These are phyloP conservation scores for Pleuronectes platessa DNA, from an alignment of 2,113 vertebrate species.

Conservation along the genomic window DNA sequence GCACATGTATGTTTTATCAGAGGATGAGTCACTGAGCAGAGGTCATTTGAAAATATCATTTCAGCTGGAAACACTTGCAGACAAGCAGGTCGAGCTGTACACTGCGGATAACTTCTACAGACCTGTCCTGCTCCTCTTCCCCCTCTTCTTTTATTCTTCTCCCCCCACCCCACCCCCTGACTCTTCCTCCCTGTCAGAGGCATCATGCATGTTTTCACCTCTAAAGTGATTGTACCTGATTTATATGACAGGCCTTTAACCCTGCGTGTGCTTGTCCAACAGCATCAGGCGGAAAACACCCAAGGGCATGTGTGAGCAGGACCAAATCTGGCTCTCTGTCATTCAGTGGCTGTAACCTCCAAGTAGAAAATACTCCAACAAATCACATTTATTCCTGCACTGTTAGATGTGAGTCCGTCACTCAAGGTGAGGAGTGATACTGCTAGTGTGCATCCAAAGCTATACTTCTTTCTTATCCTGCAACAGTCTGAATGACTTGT, in stretches of 20 bases:
- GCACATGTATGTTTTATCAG: constrained; percentile 51
- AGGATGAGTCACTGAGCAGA: constrained; percentile 51
- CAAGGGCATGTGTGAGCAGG: constrained; percentile 75
- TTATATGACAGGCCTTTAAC: constrained; percentile 83
- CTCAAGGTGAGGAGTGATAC: constrained; percentile 48
- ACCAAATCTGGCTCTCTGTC: constrained; percentile 77
- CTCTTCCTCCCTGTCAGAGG: constrained; percentile 58
- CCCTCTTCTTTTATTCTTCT: constrained; percentile 21
- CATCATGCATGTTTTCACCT: constrained; percentile 80
- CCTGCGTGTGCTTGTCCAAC: constrained; percentile 78
- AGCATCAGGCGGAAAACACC: constrained; percentile 77
- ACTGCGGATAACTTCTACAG: constrained; percentile 44
- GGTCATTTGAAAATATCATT: constrained; percentile 62
- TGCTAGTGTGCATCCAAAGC: constrained; percentile 6
- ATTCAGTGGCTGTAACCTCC: constrained; percentile 73
- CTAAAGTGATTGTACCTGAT: constrained; percentile 80
- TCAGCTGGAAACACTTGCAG: constrained; percentile 49
- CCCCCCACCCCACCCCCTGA: constrained; percentile 26
- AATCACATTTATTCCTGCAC: constrained; percentile 73
- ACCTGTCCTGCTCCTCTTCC: constrained; percentile 19
- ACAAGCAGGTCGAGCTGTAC: constrained; percentile 30
- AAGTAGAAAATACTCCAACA: constrained; percentile 67
- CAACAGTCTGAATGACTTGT: not conserved
- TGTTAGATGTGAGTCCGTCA: constrained; percentile 53
- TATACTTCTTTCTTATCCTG: constrained; percentile 1